These are phyloP conservation scores for Botia almorhae DNA, from an alignment of 2,797 vertebrate species.

Conservation along the genomic window DNA sequence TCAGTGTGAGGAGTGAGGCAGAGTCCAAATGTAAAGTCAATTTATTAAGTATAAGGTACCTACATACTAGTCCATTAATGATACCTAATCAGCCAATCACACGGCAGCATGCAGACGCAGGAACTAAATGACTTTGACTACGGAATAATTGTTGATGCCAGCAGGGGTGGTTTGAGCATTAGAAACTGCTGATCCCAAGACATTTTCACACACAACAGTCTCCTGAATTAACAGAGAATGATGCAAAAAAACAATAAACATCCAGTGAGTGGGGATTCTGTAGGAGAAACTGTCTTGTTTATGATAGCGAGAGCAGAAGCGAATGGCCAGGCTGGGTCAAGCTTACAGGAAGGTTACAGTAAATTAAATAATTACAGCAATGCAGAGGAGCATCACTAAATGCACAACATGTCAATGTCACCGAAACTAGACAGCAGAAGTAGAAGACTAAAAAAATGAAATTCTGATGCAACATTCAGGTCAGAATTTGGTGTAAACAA, in stretches of 20 bases:
- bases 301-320: neutral
- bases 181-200: neutral
- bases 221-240: neutral
- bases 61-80: neutral
- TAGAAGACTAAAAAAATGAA: neutral
- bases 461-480: neutral
- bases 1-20: no score
- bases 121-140: conserved; percentile 7
- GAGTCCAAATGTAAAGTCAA: no score
- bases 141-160: conserved; percentile 4
- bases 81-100: neutral
- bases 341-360: neutral
- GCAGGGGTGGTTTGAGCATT: neutral
- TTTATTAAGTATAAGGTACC: no score
- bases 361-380: neutral
- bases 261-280: no score
- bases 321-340: neutral
- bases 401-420: neutral
- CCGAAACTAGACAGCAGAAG: neutral
- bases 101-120: neutral
- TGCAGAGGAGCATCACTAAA: neutral
- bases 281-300: no score
- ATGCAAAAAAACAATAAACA: conserved; percentile 11
- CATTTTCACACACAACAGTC: neutral
- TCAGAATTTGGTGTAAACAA: neutral